phyloP scores from a whole-genome alignment of 2,888 invertebrate genomes.

The Hemaris fuciformis region DNA sequence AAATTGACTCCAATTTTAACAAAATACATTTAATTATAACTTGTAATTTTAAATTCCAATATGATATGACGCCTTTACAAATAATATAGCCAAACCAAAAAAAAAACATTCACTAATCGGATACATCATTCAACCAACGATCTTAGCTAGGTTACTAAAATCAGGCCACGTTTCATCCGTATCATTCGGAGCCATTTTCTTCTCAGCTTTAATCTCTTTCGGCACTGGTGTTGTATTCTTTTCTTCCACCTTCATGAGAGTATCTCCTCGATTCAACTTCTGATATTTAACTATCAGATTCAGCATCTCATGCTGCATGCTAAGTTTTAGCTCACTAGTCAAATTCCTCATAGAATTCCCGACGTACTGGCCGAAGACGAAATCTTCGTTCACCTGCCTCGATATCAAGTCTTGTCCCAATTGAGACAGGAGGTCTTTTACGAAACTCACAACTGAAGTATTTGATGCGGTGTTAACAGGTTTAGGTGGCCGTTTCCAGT shows the following conservation, averaged over 20 bases:
- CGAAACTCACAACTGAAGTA: constrained; percentile 40
- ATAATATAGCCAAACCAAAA: no score
- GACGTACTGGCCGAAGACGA: constrained; percentile 72
- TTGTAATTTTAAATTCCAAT: not conserved
- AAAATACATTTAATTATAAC: not conserved
- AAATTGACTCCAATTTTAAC: not conserved
- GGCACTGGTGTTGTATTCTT: constrained; percentile 10
- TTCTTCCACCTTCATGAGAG: constrained; percentile 21
- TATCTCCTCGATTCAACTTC: constrained; percentile 35
- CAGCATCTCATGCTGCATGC: constrained; percentile 68
- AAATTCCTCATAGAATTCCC: constrained; percentile 65
- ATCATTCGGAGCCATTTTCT: constrained; percentile 46
- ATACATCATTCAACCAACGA: constrained; percentile 49
- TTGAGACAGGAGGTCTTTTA: constrained; percentile 58
- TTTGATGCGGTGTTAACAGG: constrained; percentile 21
- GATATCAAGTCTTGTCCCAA: constrained; percentile 61
- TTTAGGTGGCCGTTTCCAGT: constrained; percentile 20
- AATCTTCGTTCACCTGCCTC: constrained; percentile 65
- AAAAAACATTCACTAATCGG: no score
- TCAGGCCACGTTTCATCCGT: constrained; percentile 71
- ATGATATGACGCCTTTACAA: not conserved
- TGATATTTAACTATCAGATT: constrained; percentile 63
- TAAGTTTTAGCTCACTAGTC: constrained; percentile 49
- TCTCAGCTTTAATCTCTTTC: constrained; percentile 47
- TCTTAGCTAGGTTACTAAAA: constrained; percentile 65